Conservation (phyloP, 2,888 invertebrate genomes). For the Conchocele bisecta region DNA sequence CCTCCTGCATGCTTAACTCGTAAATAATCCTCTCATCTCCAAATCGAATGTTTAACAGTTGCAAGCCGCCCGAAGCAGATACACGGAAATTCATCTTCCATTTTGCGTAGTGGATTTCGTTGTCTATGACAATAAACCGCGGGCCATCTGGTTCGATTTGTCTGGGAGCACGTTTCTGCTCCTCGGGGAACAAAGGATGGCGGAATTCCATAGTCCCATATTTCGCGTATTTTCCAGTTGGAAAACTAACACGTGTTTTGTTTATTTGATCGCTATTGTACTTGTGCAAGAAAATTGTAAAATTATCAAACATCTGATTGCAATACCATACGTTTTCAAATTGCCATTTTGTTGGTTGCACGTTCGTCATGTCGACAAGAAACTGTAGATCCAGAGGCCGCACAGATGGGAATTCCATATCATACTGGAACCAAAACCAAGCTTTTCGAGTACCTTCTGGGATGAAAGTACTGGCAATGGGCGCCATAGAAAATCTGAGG, state of each 20-base stretch:
- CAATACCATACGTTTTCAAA: slow-evolving; percentile 74
- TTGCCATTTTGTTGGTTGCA: slow-evolving; percentile 66
- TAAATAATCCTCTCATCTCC: slow-evolving; percentile 76
- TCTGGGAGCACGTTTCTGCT: slow-evolving; percentile 67
- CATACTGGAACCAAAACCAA: slow-evolving; percentile 76
- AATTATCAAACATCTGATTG: slow-evolving; percentile 65
- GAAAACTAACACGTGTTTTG: slow-evolving; percentile 66
- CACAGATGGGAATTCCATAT: slow-evolving; percentile 72
- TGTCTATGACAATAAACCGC: slow-evolving; percentile 70
- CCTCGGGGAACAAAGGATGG: slow-evolving; percentile 59
- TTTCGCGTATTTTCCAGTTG: slow-evolving; percentile 47
- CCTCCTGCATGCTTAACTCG: slow-evolving; percentile 80
- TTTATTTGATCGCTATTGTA: slow-evolving; percentile 65
- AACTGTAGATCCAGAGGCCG: slow-evolving; percentile 77
- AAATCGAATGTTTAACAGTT: slow-evolving; percentile 73
- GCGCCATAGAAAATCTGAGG: slow-evolving; percentile 72
- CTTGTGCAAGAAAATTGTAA: slow-evolving; percentile 62
- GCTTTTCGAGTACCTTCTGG: slow-evolving; percentile 68
- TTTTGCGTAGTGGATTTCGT: slow-evolving; percentile 73
- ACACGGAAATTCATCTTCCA: slow-evolving; percentile 76
- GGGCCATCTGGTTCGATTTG: slow-evolving; percentile 72
- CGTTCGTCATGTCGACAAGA: slow-evolving; percentile 71
- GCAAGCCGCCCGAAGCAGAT: slow-evolving; percentile 72
- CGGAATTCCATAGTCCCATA: slow-evolving; percentile 68
- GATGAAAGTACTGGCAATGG: slow-evolving; percentile 71